A percentile compares a stretch with the other conserved stretches of the same genome.
phyloP scores from a whole-genome alignment of 2,113 vertebrate species.

The Ginglymostoma cirratum region DNA sequence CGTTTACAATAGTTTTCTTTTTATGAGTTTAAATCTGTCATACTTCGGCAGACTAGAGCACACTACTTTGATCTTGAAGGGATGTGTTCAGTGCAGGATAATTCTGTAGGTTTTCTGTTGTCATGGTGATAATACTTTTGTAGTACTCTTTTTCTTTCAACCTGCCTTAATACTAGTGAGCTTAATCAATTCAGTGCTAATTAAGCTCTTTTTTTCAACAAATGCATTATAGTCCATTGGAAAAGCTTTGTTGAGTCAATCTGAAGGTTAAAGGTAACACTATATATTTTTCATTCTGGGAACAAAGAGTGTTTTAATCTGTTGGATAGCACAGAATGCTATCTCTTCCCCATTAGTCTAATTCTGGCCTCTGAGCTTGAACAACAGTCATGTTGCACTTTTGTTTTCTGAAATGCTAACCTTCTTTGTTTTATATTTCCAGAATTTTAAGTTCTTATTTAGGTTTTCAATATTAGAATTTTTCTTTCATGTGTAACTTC shows the following conservation, averaged over 20 bases:
- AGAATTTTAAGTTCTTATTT: background rate
- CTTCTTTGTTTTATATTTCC: background rate
- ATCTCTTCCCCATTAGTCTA: background rate
- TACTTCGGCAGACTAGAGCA: conserved; percentile 10
- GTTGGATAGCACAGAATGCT: background rate
- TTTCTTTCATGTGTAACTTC: background rate
- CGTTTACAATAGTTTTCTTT: background rate
- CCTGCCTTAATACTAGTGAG: background rate
- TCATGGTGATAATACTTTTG: conserved; percentile 21
- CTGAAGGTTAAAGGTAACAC: background rate
- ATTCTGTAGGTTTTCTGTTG: conserved; percentile 21
- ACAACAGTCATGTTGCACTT: background rate
- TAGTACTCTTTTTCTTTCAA: background rate
- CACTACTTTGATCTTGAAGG: background rate
- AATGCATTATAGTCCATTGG: background rate
- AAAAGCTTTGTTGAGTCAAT: background rate
- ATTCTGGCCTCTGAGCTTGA: background rate
- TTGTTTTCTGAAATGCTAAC: background rate
- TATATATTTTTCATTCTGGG: background rate
- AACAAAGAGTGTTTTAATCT: background rate
- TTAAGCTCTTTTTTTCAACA: background rate
- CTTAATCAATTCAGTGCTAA: conserved; percentile 12
- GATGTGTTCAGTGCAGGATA: conserved; percentile 14
- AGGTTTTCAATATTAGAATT: background rate
- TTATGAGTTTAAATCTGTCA: conserved; percentile 4